Percentiles rank a stretch among this genome's conserved stretches.
phyloP scores from a whole-genome alignment of 2,113 vertebrate genomes.

The Galeopterus variegatus region DNA sequence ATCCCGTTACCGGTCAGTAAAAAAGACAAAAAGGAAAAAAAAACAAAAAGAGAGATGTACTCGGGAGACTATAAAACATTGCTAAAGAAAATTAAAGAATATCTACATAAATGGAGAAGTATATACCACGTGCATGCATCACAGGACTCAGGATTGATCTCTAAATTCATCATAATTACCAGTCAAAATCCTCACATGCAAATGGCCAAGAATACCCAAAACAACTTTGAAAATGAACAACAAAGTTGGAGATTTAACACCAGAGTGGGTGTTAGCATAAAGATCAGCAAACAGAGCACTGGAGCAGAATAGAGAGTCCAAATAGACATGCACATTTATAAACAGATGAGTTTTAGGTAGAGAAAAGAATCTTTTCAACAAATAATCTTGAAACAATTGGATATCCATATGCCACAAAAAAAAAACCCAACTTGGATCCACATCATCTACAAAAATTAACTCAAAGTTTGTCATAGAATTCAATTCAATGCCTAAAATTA shows the following conservation, averaged over 20 bases:
- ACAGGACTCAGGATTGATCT: background rate
- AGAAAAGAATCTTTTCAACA: background rate
- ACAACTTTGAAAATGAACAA: background rate
- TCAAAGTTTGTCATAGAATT: background rate
- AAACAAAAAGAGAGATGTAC: no score
- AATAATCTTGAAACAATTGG: rapidly evolving
- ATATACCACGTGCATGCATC: no score
- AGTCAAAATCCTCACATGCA: background rate
- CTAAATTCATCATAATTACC: rapidly evolving
- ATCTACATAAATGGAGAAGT: background rate
- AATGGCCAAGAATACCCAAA: background rate
- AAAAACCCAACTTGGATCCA: background rate
- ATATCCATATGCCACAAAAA: background rate
- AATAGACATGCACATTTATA: rapidly evolving
- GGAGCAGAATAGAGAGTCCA: rapidly evolving
- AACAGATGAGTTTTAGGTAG: rapidly evolving
- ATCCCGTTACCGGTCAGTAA: no score
- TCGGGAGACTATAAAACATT: background rate
- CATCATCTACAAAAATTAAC: background rate
- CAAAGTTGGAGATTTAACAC: rapidly evolving
- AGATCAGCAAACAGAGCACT: background rate
- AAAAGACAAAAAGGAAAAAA: no score
- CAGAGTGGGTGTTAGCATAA: rapidly evolving
- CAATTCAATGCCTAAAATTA: background rate
- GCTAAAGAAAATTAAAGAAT: background rate